Evolutionary conservation across 1,140 invertebrate genomes (phyloP), one percentile per base, ranked within the genome.

Genomic region (Drusus annulatus): DNA sequence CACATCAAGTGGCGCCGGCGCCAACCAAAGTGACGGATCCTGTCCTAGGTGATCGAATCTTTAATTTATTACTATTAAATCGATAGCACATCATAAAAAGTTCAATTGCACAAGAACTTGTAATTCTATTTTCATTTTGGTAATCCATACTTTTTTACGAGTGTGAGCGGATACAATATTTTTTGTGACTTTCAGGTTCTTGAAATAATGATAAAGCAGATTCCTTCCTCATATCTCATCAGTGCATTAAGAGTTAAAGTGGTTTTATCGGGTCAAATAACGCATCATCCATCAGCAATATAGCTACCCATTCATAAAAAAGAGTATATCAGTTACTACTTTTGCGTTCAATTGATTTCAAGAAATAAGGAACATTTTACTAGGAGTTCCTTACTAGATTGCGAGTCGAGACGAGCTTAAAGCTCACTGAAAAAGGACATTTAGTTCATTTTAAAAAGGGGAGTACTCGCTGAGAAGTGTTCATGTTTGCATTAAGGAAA

Each of bases 211-310:
- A 75, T 75, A 56, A 75, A 58, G 28, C 71, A 58, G 71, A 75
- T 75, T 75, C 71, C 21, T 74, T 25, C 54, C 23, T 23, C 71
- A 60, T 56, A 56, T 75, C 71, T 56, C 54, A 75, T 75, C 71
- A n/a, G 71, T 75, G 25, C 71, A 75, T 75, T 75, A 75, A 75
- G 31, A 52, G 19, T 71, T 21, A 71, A 71, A 71, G 68, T 71
- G 68, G 45, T 71, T 71, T 71, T 71, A 71, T 71, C 68, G 17
- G 50, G 36, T 15, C 8, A 71, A 71, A 71, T 28, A 71, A 71
- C 52, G 50, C 19, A 71, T 71, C 68, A 71, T 19, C 25, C 17
- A 71, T 52, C 68, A 71, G 31, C 1, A n/a, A 65, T 31, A 16
- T 10, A 65, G 36, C 19, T 60, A 60, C 23, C 56, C 31, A 68